Percentiles rank a stretch among this genome's conserved stretches.
These are phyloP conservation scores for Luffia ferchaultella DNA, from an alignment of 2,888 invertebrate species.

Conservation along the genomic window DNA sequence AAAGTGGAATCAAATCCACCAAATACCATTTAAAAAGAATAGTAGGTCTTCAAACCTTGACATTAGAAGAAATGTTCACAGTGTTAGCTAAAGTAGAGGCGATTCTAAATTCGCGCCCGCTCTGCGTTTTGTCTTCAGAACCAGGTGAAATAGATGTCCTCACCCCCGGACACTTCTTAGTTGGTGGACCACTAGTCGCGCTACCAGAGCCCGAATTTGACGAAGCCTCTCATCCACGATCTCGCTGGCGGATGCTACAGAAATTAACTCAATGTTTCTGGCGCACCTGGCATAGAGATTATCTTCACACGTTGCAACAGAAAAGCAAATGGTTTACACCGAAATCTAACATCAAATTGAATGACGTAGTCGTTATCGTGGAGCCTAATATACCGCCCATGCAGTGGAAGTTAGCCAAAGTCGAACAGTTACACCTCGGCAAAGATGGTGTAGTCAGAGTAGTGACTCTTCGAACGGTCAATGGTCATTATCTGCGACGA, in stretches of 20 bases:
- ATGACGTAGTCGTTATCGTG: constrained; percentile 7
- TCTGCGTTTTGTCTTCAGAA: constrained; percentile 10
- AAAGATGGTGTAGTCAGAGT: constrained; percentile 11
- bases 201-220: constrained; percentile 5
- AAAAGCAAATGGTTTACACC: constrained; percentile 12
- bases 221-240: neutral
- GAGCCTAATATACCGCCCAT: constrained; percentile 5
- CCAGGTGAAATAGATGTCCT: constrained; percentile 8
- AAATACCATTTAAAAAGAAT: constrained; percentile 20
- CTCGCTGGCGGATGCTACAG: constrained; percentile 7
- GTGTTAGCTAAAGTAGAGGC: constrained; percentile 17
- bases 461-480: constrained; percentile 8
- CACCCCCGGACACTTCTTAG: constrained; percentile 15
- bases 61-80: constrained; percentile 19
- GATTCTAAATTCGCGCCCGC: constrained; percentile 17
- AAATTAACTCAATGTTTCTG: constrained; percentile 13
- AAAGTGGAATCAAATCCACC: constrained; percentile 19
- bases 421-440: constrained; percentile 10
- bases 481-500: constrained; percentile 1
- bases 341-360: constrained; percentile 1
- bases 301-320: constrained; percentile 16
- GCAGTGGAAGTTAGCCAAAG: constrained; percentile 8
- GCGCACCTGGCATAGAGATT: constrained; percentile 14
- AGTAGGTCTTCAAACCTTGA: constrained; percentile 14
- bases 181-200: constrained; percentile 13